phyloP scores from a whole-genome alignment of 1,140 invertebrate species.

The Drosophila neocordata region DNA sequence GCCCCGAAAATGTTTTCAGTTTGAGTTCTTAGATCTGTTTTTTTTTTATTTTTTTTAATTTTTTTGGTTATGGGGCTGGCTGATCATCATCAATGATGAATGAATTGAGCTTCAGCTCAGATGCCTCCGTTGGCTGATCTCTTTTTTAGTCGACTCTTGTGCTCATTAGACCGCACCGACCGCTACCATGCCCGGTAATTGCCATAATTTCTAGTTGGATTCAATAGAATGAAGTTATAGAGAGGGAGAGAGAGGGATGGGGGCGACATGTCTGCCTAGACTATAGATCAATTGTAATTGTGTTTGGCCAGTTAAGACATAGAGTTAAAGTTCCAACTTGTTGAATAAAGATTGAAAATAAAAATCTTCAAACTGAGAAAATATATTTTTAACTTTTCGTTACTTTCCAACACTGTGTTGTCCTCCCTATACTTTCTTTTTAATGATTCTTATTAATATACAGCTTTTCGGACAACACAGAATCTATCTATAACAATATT shows the following conservation, averaged over 20 bases:
- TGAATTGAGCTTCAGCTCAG: constrained; percentile 61
- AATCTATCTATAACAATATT: too few species aligned
- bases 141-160: constrained; percentile 43
- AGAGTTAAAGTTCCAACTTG: neutral
- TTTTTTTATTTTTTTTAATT: neutral
- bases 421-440: neutral
- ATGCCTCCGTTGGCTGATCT: constrained; percentile 45
- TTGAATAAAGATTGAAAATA: neutral
- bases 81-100: constrained; percentile 75
- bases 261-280: constrained; percentile 41
- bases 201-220: constrained; percentile 60
- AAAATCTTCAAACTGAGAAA: neutral
- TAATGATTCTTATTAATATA: too few species aligned
- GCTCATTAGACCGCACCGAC: constrained; percentile 70
- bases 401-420: neutral
- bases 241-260: neutral
- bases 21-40: neutral
- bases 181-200: constrained; percentile 73
- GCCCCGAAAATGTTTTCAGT: constrained; percentile 60
- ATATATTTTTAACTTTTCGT: neutral
- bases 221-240: neutral
- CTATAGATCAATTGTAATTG: constrained; percentile 71
- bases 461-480: too few species aligned
- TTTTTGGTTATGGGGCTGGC: constrained; percentile 19
- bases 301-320: constrained; percentile 28